Evolutionary conservation across 2,797 vertebrate genomes (phyloP), one percentile per base, ranked within the genome.

Genomic region (Phoeniculus purpureus): DNA sequence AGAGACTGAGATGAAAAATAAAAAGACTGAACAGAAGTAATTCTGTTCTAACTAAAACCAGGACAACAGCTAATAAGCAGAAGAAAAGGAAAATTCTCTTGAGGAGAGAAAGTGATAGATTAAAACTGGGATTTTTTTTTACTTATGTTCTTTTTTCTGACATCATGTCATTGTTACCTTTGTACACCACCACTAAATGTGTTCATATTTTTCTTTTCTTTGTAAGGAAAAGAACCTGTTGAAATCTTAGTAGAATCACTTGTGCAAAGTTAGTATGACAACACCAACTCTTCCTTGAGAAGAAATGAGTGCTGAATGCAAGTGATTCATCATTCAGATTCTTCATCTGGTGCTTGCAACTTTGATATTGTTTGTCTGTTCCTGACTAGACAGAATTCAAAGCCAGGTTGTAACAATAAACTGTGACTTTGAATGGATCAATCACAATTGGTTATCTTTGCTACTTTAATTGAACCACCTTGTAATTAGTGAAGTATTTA

Each of bases 381-480:
- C 54, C 76, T 2, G 3, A 48, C 27, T 48, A 92, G 64, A 47
- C 56, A 79, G 80, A 86, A 95, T 85, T 95, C 68, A 95, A 96
- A 95, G 81, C 34, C 55, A 88, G 52, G 95, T 82, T 82, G 64
- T 93, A 91, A 94, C 90, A 96, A 95, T 94, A 91, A 95, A 82
- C 34, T 70, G 32, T 47, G 61, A 82, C 81, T 94, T 93, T 89
- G 58, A 84, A 86, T 77, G 87, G 85, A 91, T 96, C 93, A 86
- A 58, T 93, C 50, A 87, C 58, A 82, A 85, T 70, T 23, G 12
- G 12, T 77, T 90, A 48, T 78, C 92, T 95, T 91, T 91, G 73
- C 93, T 85, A 68, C 68, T 93, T 95, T 96, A 96, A 92, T 92
- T 91, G 83, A 90, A 85, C 66, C 15, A 66, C 87, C 86, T 96